Evolutionary conservation across 2,888 invertebrate species (phyloP).

Genomic region (Ashinkailepas kermadecensis): DNA sequence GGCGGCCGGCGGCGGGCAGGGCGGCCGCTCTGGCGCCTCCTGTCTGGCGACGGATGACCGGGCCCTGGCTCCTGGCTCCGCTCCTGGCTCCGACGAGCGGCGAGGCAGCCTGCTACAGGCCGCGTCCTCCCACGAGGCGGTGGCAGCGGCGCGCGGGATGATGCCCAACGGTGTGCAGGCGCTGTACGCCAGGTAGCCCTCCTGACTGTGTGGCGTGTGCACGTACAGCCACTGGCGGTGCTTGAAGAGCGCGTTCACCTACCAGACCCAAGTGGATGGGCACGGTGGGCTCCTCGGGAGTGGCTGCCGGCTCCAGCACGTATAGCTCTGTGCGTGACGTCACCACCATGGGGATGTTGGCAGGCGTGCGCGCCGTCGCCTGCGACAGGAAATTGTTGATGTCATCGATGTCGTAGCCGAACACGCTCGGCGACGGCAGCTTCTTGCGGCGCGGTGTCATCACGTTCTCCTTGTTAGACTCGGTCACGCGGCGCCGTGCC

Average conservation of each 20-base stretch:
- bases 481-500: neutral
- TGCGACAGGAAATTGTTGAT: slow-evolving; percentile 66
- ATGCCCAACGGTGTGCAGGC: slow-evolving; percentile 71
- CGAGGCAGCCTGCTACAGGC: neutral
- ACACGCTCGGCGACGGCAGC: slow-evolving; percentile 39
- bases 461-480: neutral
- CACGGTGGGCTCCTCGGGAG: slow-evolving; percentile 52
- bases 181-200: slow-evolving; percentile 69
- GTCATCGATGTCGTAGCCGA: slow-evolving; percentile 73
- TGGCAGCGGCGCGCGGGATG: slow-evolving; percentile 45
- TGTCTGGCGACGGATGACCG: slow-evolving; percentile 70
- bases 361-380: slow-evolving; percentile 70
- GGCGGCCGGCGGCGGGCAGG: slow-evolving; percentile 39
- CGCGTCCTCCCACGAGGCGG: neutral
- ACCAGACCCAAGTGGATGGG: slow-evolving; percentile 70
- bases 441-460: neutral
- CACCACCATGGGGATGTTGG: slow-evolving; percentile 75
- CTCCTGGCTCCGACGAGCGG: slow-evolving; percentile 34
- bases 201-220: slow-evolving; percentile 75
- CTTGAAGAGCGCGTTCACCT: slow-evolving; percentile 76
- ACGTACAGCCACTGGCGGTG: slow-evolving; percentile 77
- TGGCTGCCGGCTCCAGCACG: slow-evolving; percentile 20
- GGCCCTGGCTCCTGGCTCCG: slow-evolving; percentile 37
- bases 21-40: slow-evolving; percentile 71
- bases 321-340: slow-evolving; percentile 50